Conservation (phyloP, 2,888 invertebrate genomes). For the Nebria brevicollis region DNA sequence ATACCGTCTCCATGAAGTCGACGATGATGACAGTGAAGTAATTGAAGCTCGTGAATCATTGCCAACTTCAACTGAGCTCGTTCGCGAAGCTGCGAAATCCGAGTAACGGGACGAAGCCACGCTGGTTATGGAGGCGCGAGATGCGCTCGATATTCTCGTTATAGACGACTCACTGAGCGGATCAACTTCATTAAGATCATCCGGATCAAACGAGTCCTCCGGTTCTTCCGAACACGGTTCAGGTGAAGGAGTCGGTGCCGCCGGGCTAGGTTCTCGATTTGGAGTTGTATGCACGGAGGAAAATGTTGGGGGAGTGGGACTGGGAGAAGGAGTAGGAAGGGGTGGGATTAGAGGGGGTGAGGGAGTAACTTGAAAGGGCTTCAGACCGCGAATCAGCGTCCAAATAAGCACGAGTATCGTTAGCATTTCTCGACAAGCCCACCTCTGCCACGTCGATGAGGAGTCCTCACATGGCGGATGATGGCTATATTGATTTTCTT, state of each 20-base stretch:
- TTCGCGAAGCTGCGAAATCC: conserved; percentile 58
- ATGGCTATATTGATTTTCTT: conserved; percentile 34
- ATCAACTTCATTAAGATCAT: conserved; percentile 31
- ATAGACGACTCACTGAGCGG: conserved; percentile 52
- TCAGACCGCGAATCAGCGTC: conserved; percentile 71
- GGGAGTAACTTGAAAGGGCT: conserved; percentile 53
- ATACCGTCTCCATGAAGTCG: conserved; percentile 61
- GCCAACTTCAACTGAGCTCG: conserved; percentile 61
- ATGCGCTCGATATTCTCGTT: conserved; percentile 57
- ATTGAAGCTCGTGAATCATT: conserved; percentile 62
- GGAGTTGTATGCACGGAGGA: conserved; percentile 66
- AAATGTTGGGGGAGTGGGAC: conserved; percentile 65
- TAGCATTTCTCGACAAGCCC: conserved; percentile 64
- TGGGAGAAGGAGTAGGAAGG: conserved; percentile 54
- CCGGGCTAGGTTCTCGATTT: conserved; percentile 56
- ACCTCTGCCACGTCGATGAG: conserved; percentile 24
- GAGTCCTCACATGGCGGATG: conserved; percentile 30
- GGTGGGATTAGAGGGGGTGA: conserved; percentile 50
- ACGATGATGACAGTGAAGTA: conserved; percentile 62
- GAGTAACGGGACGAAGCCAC: conserved; percentile 55
- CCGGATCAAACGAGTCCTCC: conserved; percentile 37
- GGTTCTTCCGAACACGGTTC: conserved; percentile 56
- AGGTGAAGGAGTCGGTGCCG: conserved; percentile 63
- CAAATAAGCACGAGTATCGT: conserved; percentile 72
- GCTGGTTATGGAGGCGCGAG: conserved; percentile 50